phyloP scores from a whole-genome alignment of 2,113 vertebrate species.

The Oxyura jamaicensis region DNA sequence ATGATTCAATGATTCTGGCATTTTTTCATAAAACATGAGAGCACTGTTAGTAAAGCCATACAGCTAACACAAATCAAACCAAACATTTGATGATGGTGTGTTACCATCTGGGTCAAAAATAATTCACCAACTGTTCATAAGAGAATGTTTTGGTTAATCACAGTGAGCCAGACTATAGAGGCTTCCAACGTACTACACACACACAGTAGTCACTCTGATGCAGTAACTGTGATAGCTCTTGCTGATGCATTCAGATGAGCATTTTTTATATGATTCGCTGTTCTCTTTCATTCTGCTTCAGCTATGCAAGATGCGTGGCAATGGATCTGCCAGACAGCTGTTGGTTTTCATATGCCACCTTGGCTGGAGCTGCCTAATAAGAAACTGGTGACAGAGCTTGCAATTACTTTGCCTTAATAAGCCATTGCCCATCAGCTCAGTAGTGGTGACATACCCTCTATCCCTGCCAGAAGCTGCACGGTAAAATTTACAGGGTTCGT shows the following conservation, averaged over 20 bases:
- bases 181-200: background rate
- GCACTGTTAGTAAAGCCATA: background rate
- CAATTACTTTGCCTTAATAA: background rate
- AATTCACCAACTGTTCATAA: constrained; percentile 8
- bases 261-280: background rate
- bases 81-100: background rate
- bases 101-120: constrained; percentile 42
- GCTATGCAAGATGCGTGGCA: background rate
- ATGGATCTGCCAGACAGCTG: rapidly evolving
- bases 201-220: background rate
- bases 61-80: background rate
- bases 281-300: background rate
- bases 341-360: background rate
- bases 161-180: background rate
- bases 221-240: background rate
- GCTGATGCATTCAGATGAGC: background rate
- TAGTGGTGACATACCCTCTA: background rate
- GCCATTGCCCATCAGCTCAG: background rate
- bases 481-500: background rate
- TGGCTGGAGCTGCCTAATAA: background rate
- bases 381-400: background rate
- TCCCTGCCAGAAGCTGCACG: background rate
- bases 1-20: too few relatives aligned
- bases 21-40: background rate
- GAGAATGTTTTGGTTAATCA: background rate